Evolutionary conservation across 2,888 invertebrate genomes (phyloP).

Genomic region (Troides helena): DNA sequence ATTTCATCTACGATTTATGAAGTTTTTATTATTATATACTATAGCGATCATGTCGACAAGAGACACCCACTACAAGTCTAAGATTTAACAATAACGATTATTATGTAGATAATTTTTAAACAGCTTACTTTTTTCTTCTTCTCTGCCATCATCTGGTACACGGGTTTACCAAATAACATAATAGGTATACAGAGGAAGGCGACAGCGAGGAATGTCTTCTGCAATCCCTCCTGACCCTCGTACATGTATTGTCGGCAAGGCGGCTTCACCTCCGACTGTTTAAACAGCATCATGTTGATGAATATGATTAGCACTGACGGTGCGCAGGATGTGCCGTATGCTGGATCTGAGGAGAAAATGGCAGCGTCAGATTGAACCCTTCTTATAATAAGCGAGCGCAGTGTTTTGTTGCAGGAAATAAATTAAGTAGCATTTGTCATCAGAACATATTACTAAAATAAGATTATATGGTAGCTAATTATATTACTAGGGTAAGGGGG

Average conservation of each 20-base stretch:
- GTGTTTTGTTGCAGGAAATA: too few relatives aligned
- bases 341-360: slow-evolving; percentile 51
- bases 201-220: slow-evolving; percentile 81
- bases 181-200: slow-evolving; percentile 87
- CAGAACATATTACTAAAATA: too few relatives aligned
- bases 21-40: too few relatives aligned
- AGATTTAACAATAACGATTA: not conserved
- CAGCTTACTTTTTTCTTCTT: slow-evolving; percentile 58
- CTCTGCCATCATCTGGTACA: slow-evolving; percentile 79
- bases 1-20: too few relatives aligned
- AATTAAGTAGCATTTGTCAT: too few relatives aligned
- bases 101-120: not conserved
- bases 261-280: slow-evolving; percentile 57
- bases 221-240: slow-evolving; percentile 79
- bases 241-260: slow-evolving; percentile 82
- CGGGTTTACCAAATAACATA: slow-evolving; percentile 89
- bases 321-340: slow-evolving; percentile 81
- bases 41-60: too few relatives aligned
- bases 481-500: too few relatives aligned
- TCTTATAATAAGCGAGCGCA: too few relatives aligned
- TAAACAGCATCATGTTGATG: slow-evolving; percentile 89
- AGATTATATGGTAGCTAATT: too few relatives aligned
- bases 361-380: not conserved
- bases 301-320: slow-evolving; percentile 89
- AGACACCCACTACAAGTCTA: not conserved